These are phyloP conservation scores for Dendrophyllia cribrosa DNA, from an alignment of 64 coral and sea anemone species.

Conservation along the genomic window DNA sequence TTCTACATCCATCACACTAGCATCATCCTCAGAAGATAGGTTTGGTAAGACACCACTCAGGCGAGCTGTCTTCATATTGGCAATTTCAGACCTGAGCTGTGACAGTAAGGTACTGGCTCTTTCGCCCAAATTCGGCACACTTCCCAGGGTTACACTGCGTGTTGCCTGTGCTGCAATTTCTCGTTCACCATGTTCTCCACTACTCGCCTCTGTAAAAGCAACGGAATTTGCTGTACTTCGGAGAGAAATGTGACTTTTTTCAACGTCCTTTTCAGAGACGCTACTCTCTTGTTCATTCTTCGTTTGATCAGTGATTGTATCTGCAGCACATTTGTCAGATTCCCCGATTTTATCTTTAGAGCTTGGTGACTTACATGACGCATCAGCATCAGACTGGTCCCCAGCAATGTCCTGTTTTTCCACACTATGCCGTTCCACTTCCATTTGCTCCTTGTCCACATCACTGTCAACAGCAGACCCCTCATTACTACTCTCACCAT, in stretches of 20 bases:
- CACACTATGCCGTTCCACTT: neutral
- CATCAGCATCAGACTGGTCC: neutral
- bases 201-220: neutral
- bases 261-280: neutral
- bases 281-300: neutral
- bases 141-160: neutral
- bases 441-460: neutral
- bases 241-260: neutral
- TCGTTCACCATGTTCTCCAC: neutral
- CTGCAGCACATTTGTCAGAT: neutral
- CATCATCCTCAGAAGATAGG: neutral
- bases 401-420: neutral
- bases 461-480: neutral
- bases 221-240: neutral
- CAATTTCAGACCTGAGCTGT: slow-evolving; percentile 60
- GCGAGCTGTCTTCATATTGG: slow-evolving; percentile 55
- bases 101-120: slow-evolving; percentile 35
- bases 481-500: slow-evolving; percentile 20
- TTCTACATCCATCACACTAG: neutral
- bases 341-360: no score
- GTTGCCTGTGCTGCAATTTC: neutral
- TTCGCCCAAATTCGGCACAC: slow-evolving; percentile 18
- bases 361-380: neutral
- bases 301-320: neutral
- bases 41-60: neutral